Evolutionary conservation across 2,888 invertebrate genomes (phyloP).

Genomic region (Dicranocentrus wangi): DNA sequence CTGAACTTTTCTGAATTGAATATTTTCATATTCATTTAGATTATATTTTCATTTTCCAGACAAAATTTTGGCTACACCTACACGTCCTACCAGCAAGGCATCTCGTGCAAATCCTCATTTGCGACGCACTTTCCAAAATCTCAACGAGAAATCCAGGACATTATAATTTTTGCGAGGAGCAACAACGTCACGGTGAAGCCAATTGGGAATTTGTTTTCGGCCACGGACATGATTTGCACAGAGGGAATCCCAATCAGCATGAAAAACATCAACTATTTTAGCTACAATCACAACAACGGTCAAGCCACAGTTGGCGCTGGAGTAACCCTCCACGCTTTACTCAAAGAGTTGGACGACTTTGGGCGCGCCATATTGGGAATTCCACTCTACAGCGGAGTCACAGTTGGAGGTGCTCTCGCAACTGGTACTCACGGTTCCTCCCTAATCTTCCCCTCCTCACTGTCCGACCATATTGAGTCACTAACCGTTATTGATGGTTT

Average conservation of each 20-base stretch:
- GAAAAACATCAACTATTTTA: constrained; percentile 10
- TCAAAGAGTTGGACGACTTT: neutral
- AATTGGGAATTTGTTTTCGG: constrained; percentile 2
- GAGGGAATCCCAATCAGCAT: constrained; percentile 25
- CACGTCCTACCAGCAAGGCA: neutral
- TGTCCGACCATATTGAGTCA: neutral
- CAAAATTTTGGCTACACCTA: neutral
- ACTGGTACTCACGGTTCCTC: constrained; percentile 26
- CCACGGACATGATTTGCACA: constrained; percentile 34
- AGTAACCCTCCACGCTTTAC: neutral
- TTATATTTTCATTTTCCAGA: too few species aligned
- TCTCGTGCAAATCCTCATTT: neutral
- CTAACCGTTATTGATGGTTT: constrained; percentile 23
- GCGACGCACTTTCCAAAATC: neutral
- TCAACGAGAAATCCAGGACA: neutral
- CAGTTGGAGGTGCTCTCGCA: constrained; percentile 13
- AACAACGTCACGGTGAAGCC: constrained; percentile 4
- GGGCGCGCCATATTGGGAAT: constrained; percentile 15
- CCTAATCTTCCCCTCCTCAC: neutral
- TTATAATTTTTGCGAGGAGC: neutral
- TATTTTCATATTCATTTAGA: too few species aligned
- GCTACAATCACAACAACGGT: neutral
- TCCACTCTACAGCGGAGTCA: constrained; percentile 18
- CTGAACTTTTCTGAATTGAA: too few species aligned
- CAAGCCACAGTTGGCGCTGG: constrained; percentile 22